A percentile compares a stretch with the other conserved stretches of the same genome.
phyloP scores from a whole-genome alignment of 2,888 invertebrate species.

The Mythimna loreyi region DNA sequence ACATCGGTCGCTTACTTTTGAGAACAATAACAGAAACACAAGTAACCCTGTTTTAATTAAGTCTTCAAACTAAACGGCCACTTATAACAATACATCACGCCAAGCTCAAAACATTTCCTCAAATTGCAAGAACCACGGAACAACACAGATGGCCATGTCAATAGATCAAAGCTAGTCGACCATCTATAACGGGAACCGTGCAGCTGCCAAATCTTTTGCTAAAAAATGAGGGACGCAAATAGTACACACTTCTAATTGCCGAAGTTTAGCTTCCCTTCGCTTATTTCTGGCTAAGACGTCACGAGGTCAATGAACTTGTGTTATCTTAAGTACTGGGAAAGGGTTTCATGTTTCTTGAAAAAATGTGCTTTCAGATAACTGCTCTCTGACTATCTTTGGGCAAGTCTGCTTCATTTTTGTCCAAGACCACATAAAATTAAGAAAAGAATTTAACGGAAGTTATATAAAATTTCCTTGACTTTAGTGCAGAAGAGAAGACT shows the following conservation, averaged over 20 bases:
- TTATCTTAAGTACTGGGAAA: constrained; percentile 51
- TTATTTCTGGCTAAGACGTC: constrained; percentile 62
- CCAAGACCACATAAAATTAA: neutral
- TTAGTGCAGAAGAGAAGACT: neutral
- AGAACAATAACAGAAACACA: neutral
- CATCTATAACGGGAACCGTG: constrained; percentile 47
- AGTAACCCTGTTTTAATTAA: neutral
- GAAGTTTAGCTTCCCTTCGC: constrained; percentile 56
- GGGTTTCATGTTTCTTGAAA: constrained; percentile 27
- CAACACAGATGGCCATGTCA: constrained; percentile 54
- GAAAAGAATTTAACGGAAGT: neutral
- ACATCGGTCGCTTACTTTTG: neutral
- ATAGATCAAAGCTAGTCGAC: constrained; percentile 63
- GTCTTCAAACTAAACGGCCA: neutral
- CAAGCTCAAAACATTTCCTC: constrained; percentile 5
- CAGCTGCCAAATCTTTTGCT: constrained; percentile 65
- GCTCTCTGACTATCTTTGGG: neutral
- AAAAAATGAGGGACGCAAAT: constrained; percentile 62
- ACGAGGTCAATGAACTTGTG: constrained; percentile 55
- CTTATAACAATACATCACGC: constrained; percentile 1
- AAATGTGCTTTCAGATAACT: constrained; percentile 33
- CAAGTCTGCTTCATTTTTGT: neutral
- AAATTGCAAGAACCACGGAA: constrained; percentile 30
- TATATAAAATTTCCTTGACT: neutral
- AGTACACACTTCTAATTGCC: constrained; percentile 60